Base-by-base conservation (phyloP, 37 sponge, comb jelly and placozoan species). In the Tethya wilhelma region DNA sequence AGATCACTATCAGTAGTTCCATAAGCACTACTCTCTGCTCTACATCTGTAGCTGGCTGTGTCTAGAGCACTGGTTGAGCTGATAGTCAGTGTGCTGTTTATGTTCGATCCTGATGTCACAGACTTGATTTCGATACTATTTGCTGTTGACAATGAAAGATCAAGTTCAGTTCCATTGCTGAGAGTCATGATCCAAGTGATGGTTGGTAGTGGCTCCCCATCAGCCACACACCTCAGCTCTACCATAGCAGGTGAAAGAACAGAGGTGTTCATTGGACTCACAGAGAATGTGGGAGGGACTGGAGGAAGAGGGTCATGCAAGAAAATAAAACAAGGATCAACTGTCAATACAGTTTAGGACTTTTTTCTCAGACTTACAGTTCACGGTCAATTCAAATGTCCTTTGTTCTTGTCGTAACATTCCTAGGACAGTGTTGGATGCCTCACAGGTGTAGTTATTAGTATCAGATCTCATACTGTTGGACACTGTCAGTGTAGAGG, bases 1-100 rank as follows among this genome's bases (percentile, higher is more conserved):
- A 28, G 22, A 2, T 36, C 29, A 46, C 64, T 77, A 26, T 12
- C 25, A 4, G 22, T 33, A 60, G 38, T 64, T 31, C 64, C 78
- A 55, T 59, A n/a, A 2, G 9, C n/a, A 43, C 7, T 25, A 38
- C 80, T 87, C 17, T 32, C 38, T 19, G 69, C 87, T 22, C 2
- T 31, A 39, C 87, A 87, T 59, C 65, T 79, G 44, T 75, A 80
- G 59, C 65, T 79, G 34, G 73, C 87, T 66, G 81, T 74, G 75
- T 80, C 81, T 44, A 57, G 55, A 12, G 49, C 44, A 30, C 53
- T 34, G 19, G 74, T 62, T 19, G 39, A 12, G 20, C 31, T 55
- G 34, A 80, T 75, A n/a, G 68, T 87, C 39, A 87, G 42, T 17
- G 56, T 67, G 41, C 87, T 87, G 38, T 62, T 66, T n/a, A 80